Conservation (phyloP, 1,140 invertebrate genomes). For the Drosophila nikananu region DNA sequence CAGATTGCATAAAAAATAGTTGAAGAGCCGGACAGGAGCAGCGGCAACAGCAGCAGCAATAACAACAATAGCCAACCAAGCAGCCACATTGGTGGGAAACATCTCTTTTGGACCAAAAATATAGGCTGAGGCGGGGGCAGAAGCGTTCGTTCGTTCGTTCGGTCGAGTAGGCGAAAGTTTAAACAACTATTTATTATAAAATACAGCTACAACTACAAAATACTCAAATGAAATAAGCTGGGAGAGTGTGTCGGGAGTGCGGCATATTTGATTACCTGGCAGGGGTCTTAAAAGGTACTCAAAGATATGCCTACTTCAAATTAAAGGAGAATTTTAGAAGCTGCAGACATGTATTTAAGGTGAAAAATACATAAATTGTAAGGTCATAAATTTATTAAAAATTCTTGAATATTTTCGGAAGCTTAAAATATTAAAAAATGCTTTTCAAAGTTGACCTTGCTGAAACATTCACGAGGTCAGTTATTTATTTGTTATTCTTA, state of each 20-base stretch:
- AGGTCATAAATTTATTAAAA: not conserved
- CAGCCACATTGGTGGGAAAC: slow-evolving; percentile 80
- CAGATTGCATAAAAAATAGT: slow-evolving; percentile 80
- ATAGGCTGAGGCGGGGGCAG: not conserved
- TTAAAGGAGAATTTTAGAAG: not conserved
- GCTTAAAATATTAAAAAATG: too few species aligned
- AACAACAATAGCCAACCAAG: slow-evolving; percentile 58
- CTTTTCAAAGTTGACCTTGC: too few species aligned
- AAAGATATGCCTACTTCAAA: not conserved
- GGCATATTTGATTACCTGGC: slow-evolving; percentile 18
- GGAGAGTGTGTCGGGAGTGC: not conserved
- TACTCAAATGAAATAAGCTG: slow-evolving; percentile 48
- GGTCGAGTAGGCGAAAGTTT: slow-evolving; percentile 66
- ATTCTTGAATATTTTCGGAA: too few species aligned
- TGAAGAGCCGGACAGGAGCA: slow-evolving; percentile 57
- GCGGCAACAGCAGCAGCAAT: slow-evolving; percentile 10
- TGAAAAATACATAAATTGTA: too few species aligned
- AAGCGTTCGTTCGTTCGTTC: not conserved
- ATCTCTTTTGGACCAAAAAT: slow-evolving; percentile 45
- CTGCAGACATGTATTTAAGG: not conserved
- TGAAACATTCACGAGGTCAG: too few species aligned
- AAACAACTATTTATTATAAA: slow-evolving; percentile 83
- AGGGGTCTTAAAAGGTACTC: not conserved
- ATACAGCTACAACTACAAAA: slow-evolving; percentile 70
- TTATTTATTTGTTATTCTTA: too few species aligned